These are phyloP conservation scores for Apoda limacodes DNA, from an alignment of 2,888 invertebrate genomes.

Conservation along the genomic window DNA sequence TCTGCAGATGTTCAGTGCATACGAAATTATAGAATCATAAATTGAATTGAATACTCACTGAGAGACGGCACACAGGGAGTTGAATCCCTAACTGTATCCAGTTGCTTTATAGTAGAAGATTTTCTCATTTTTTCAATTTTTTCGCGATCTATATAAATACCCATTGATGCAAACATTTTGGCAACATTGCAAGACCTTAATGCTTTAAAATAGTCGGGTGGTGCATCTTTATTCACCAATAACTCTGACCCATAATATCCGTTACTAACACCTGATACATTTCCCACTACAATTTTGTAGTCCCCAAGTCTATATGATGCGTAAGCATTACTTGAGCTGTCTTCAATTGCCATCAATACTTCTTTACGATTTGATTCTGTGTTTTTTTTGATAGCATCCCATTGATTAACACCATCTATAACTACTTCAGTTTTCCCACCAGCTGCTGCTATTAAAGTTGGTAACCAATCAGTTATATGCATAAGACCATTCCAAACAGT, in stretches of 20 bases:
- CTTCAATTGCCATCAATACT: slow-evolving; percentile 68
- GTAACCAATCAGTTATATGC: slow-evolving; percentile 87
- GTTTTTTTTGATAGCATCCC: slow-evolving; percentile 71
- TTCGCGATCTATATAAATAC: slow-evolving; percentile 34
- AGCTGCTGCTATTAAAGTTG: slow-evolving; percentile 71
- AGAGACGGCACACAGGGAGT: slow-evolving; percentile 43
- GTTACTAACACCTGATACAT: slow-evolving; percentile 47
- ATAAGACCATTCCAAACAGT: slow-evolving; percentile 73
- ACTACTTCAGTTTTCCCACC: slow-evolving; percentile 37
- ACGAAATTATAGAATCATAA: background rate
- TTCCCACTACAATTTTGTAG: slow-evolving; percentile 73
- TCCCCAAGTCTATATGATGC: slow-evolving; percentile 71
- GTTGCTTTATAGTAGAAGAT: slow-evolving; percentile 38
- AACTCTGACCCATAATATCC: slow-evolving; percentile 46
- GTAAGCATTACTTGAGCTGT: slow-evolving; percentile 60
- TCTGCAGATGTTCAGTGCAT: background rate
- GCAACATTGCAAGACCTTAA: slow-evolving; percentile 38
- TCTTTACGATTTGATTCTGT: slow-evolving; percentile 60
- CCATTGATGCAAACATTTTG: slow-evolving; percentile 37
- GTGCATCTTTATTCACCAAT: slow-evolving; percentile 33
- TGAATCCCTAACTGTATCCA: slow-evolving; percentile 37
- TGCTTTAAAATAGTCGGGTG: slow-evolving; percentile 41
- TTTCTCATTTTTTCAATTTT: slow-evolving; percentile 34
- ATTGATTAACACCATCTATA: slow-evolving; percentile 77
- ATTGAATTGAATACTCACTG: slow-evolving; percentile 45